Conservation (phyloP, 2,888 invertebrate species). For the Phyllotreta cruciferae region DNA sequence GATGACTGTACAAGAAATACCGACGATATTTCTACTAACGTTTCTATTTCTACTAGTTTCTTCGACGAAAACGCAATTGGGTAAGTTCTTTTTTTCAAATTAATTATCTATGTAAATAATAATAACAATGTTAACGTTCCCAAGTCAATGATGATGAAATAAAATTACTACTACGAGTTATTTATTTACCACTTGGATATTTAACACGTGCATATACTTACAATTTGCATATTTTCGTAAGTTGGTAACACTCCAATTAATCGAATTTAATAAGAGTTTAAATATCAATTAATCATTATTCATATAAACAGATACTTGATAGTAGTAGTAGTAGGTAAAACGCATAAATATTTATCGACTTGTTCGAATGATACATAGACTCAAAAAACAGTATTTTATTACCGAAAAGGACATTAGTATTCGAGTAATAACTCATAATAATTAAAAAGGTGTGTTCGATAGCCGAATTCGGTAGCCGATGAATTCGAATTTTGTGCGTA, state of each 20-base stretch:
- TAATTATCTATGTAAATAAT: slow-evolving; percentile 3
- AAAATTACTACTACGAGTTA: too few species aligned
- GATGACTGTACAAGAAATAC: slow-evolving; percentile 17
- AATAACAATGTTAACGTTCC: too few species aligned
- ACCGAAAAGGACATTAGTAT: slow-evolving; percentile 6
- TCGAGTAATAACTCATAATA: slow-evolving; percentile 9
- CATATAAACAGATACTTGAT: too few species aligned
- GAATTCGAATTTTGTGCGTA: slow-evolving; percentile 38
- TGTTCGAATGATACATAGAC: slow-evolving; percentile 4
- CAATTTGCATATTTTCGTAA: slow-evolving; percentile 3
- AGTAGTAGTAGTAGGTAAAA: too few species aligned
- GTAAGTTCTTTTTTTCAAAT: slow-evolving; percentile 13
- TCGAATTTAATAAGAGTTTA: slow-evolving; percentile 8
- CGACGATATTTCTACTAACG: slow-evolving; percentile 6
- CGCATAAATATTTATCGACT: neutral
- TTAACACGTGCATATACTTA: neutral
- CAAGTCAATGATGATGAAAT: too few species aligned
- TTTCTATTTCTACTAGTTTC: slow-evolving; percentile 17
- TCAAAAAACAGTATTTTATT: slow-evolving; percentile 10
- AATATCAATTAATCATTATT: neutral
- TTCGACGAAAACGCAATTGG: slow-evolving; percentile 23
- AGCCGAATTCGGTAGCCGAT: slow-evolving; percentile 17
- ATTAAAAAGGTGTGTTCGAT: slow-evolving; percentile 15
- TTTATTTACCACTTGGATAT: neutral
- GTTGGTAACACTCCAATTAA: slow-evolving; percentile 15